phyloP scores from a whole-genome alignment of 2,797 vertebrate genomes.

The Gallinago nigripennis region DNA sequence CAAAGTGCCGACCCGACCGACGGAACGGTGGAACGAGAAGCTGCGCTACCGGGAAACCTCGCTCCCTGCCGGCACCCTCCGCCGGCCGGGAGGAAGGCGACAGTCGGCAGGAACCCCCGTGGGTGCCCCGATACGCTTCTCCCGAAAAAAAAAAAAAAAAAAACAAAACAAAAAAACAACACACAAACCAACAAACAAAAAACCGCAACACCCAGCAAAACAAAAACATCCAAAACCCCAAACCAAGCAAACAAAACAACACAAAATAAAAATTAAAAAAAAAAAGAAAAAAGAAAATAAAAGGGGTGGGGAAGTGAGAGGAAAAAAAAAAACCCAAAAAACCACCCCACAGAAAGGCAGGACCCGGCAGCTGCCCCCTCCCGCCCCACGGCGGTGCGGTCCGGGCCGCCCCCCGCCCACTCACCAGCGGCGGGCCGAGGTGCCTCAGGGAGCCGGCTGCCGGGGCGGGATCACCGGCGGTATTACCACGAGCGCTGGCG shows the following conservation, averaged over 20 bases:
- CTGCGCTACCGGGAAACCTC: background rate
- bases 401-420: background rate
- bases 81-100: too few species aligned
- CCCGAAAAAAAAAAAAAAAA: background rate
- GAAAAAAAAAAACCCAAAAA: background rate
- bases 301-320: too few species aligned
- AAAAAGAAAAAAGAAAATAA: too few species aligned
- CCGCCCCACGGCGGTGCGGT: background rate
- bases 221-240: too few species aligned
- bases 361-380: background rate
- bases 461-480: constrained; percentile 86
- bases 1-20: background rate
- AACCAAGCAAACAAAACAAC: too few species aligned
- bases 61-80: background rate
- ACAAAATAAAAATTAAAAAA: too few species aligned
- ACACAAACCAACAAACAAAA: too few species aligned
- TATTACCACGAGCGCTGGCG: constrained; percentile 96
- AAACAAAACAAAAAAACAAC: background rate
- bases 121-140: background rate
- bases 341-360: background rate
- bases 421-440: constrained; percentile 47
- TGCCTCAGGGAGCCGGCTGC: background rate
- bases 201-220: too few species aligned
- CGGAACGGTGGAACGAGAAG: accelerated
- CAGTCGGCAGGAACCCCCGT: background rate